Evolutionary conservation across 1,140 invertebrate genomes (phyloP).

Genomic region (Drosophila funebris): DNA sequence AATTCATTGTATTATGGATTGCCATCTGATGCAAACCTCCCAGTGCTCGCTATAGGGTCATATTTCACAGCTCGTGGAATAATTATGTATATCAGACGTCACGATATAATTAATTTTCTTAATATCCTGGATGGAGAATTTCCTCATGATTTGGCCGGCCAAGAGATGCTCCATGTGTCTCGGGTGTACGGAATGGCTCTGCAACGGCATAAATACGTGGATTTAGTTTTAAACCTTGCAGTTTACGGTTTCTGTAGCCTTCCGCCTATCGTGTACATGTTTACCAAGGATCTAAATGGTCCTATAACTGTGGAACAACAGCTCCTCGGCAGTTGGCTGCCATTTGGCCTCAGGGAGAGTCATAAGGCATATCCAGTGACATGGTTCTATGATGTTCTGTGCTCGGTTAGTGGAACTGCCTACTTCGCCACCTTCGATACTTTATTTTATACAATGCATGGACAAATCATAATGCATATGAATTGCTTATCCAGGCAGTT

Average conservation of each 20-base stretch:
- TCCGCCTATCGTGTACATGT: constrained; percentile 23
- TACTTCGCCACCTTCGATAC: constrained; percentile 49
- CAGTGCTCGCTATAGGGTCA: constrained; percentile 35
- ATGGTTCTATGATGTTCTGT: constrained; percentile 29
- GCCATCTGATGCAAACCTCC: constrained; percentile 21
- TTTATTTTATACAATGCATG: constrained; percentile 50
- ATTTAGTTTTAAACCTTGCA: not conserved
- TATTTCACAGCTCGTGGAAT: constrained; percentile 53
- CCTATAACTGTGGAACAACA: constrained; percentile 41
- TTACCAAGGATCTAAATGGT: constrained; percentile 9
- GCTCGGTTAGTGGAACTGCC: constrained; percentile 22
- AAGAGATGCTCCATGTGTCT: constrained; percentile 11
- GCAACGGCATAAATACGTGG: constrained; percentile 25
- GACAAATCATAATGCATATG: constrained; percentile 48
- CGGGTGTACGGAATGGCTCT: not conserved
- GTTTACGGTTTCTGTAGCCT: constrained; percentile 5
- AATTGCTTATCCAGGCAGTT: constrained; percentile 12
- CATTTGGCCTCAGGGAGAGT: constrained; percentile 26
- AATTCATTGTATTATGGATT: not conserved
- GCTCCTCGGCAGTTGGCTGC: constrained; percentile 51
- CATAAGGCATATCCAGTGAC: constrained; percentile 26
- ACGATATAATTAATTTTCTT: constrained; percentile 35
- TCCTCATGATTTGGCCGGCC: constrained; percentile 19
- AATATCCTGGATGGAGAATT: constrained; percentile 50
- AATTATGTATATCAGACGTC: constrained; percentile 36